These are phyloP conservation scores for Sebastes wilsoni DNA, from an alignment of 2,797 vertebrate species.

Conservation along the genomic window DNA sequence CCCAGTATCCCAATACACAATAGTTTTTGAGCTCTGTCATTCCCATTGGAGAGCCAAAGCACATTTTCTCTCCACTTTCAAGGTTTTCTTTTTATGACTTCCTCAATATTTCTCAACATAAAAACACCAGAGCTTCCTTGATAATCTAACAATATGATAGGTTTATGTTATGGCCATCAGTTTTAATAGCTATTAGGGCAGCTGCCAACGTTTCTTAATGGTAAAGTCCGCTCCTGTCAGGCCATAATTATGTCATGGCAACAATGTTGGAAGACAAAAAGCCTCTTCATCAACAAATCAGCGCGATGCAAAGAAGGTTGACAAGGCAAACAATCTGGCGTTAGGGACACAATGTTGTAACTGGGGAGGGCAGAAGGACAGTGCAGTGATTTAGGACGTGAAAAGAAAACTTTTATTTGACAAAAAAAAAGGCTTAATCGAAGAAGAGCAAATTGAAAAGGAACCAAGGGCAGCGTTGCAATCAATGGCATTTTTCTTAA, in stretches of 20 bases:
- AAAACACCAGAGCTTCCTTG: not conserved
- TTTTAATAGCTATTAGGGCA: not conserved
- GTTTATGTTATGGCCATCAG: not conserved
- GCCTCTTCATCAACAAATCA: not conserved
- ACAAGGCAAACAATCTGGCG: not conserved
- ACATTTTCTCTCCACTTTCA: not conserved
- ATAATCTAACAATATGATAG: not conserved
- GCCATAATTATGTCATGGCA: not conserved
- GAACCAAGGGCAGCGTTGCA: conserved; percentile 34
- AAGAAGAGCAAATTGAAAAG: conserved; percentile 58
- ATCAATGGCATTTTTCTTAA: conserved; percentile 64
- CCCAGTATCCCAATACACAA: not conserved
- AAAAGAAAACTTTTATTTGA: conserved; percentile 28
- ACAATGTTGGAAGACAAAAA: not conserved
- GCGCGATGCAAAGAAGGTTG: not conserved
- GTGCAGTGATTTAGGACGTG: conserved; percentile 13
- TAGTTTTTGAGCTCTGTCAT: not conserved
- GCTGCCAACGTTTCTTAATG: not conserved
- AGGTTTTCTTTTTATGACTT: too few species aligned
- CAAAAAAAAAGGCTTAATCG: not conserved
- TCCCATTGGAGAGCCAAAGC: too few species aligned
- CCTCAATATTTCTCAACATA: not conserved
- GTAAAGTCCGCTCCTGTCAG: not conserved
- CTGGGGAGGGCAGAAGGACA: not conserved
- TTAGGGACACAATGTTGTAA: conserved; percentile 5